A percentile compares a stretch with the other conserved stretches of the same genome.
Conservation (phyloP, 2,113 vertebrate genomes). For the Philantomba maxwellii region DNA sequence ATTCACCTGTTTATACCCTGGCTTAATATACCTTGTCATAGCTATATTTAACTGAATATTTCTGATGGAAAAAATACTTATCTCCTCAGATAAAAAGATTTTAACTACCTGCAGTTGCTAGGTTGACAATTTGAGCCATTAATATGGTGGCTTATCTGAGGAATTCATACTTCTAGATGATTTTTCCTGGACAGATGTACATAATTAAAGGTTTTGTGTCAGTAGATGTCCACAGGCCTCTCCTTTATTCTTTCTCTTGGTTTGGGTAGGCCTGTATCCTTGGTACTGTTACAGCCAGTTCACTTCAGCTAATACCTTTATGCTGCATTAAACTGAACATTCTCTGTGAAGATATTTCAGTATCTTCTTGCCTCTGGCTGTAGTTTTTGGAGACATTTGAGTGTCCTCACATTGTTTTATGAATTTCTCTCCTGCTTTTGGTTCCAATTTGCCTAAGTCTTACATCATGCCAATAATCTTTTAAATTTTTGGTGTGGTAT, state of each 20-base stretch:
- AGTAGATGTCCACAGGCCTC: neutral
- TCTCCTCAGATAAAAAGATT: neutral
- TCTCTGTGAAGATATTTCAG: neutral
- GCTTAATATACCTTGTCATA: neutral
- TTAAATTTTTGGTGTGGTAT: conserved; percentile 1
- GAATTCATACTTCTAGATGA: neutral
- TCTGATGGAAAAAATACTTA: neutral
- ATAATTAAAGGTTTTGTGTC: neutral
- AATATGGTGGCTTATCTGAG: neutral
- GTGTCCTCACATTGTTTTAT: neutral
- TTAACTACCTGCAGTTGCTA: neutral
- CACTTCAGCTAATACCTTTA: conserved; percentile 8
- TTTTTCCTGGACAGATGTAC: neutral
- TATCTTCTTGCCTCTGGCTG: neutral
- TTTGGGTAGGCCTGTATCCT: neutral
- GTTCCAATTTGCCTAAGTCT: neutral
- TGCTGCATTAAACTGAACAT: neutral
- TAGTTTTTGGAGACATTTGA: conserved; percentile 8
- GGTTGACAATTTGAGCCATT: neutral
- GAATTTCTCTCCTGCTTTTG: neutral
- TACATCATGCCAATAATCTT: neutral
- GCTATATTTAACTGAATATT: neutral
- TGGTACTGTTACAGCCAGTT: neutral
- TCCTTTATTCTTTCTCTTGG: neutral
- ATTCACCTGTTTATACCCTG: neutral